phyloP scores from a whole-genome alignment of 2,797 vertebrate genomes.

The Lepilemur ruficaudatus region DNA sequence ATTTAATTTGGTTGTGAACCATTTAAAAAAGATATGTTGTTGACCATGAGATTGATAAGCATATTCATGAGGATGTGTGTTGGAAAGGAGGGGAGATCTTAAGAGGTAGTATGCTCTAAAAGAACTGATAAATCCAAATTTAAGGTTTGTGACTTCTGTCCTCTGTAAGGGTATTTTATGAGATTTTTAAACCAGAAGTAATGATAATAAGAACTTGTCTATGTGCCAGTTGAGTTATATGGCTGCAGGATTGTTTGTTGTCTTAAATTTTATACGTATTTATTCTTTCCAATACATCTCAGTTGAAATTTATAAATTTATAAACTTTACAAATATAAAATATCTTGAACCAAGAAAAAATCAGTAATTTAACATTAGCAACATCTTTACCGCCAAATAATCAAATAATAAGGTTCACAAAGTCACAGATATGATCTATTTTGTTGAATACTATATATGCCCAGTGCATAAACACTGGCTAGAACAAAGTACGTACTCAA shows the following conservation, averaged over 20 bases:
- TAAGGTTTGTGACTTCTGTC: not conserved
- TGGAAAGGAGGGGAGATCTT: not conserved
- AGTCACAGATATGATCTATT: not conserved
- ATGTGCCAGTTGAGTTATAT: not conserved
- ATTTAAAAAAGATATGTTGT: not conserved
- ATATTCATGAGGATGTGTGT: not conserved
- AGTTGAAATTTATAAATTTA: not conserved
- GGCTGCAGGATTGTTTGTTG: not conserved
- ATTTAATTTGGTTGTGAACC: not conserved
- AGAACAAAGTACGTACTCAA: not conserved
- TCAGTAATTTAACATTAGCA: not conserved
- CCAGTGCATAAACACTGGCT: not conserved
- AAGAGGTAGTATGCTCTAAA: not conserved
- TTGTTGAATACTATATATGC: not conserved
- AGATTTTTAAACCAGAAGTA: not conserved
- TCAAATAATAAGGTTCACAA: not conserved
- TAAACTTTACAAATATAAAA: conserved; percentile 11
- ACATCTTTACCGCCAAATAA: not conserved
- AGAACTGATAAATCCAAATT: not conserved
- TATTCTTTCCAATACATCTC: not conserved
- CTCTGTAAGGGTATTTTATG: not conserved
- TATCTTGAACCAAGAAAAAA: not conserved
- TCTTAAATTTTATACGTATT: not conserved
- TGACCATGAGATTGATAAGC: not conserved
- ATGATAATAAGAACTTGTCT: not conserved